Evolutionary conservation across 2,113 vertebrate species (phyloP).

Genomic region (Sterrhoptilus dennistouni): DNA sequence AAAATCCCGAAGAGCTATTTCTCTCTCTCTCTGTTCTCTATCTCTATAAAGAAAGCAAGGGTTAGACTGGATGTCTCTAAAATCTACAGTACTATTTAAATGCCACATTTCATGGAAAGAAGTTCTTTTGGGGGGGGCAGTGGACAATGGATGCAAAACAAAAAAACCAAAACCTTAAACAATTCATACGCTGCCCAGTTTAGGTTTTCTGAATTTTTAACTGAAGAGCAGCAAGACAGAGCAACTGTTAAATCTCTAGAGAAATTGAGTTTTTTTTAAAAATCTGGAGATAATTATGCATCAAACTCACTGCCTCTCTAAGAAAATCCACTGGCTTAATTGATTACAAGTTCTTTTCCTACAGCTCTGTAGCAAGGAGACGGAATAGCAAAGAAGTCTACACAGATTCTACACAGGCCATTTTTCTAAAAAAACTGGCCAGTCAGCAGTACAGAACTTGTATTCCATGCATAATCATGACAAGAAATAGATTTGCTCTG

Average conservation of each 20-base stretch:
- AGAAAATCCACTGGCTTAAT: not conserved
- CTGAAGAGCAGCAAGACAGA: not conserved
- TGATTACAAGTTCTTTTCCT: not conserved
- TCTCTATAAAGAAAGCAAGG: constrained; percentile 74
- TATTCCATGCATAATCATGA: not conserved
- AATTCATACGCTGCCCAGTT: rapidly evolving
- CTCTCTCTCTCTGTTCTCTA: constrained; percentile 89
- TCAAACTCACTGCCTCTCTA: not conserved
- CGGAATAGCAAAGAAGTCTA: not conserved
- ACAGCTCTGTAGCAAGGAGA: not conserved
- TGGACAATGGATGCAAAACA: not conserved
- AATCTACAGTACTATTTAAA: not conserved
- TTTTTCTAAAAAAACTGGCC: not conserved
- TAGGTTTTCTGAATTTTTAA: not conserved
- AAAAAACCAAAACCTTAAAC: not conserved
- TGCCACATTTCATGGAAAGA: not conserved
- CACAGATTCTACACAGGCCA: not conserved
- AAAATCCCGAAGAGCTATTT: constrained; percentile 86
- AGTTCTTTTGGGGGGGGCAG: rapidly evolving
- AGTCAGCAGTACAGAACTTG: not conserved
- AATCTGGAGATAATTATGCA: not conserved
- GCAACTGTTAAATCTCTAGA: not conserved
- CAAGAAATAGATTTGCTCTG: not conserved
- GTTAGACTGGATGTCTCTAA: not conserved
- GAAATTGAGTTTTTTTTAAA: not conserved